Evolutionary conservation across 2,797 vertebrate genomes (phyloP), one percentile per base, ranked within the genome.

Genomic region (Aldrovandia affinis): DNA sequence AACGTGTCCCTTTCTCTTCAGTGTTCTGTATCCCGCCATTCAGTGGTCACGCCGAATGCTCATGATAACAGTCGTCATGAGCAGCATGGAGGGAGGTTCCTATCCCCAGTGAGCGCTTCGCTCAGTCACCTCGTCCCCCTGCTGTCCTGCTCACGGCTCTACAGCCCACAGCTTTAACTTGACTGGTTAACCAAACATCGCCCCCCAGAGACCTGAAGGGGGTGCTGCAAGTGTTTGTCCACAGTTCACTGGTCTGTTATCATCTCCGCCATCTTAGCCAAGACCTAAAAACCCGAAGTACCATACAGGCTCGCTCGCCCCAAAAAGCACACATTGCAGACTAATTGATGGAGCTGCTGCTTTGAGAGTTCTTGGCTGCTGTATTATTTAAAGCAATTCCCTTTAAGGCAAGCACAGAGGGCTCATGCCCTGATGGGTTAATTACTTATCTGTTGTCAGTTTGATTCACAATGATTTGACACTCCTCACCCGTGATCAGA

Each of bases 401-500:
- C 70, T 70, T 42, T 75, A 44, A 75, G 70, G 70, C 70, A 44
- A 75, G 70, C 2, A 39, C 36, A n/a, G 68, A 22, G 42, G 44
- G 70, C 20, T 7, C 28, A 14, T 8, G 22, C 20, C 15, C 18
- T 44, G 70, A 75, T 12, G 70, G 70, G 70, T 75, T 75, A 75
- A 75, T 75, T 75, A 44, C 70, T 75, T 44, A 22, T n/a, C 70
- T 44, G 36, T 44, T 44, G 70, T 75, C 39, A 75, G 70, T 44
- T 75, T 44, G 70, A 75, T 75, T 75, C 70, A 42, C 36, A 47
- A 44, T 75, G 70, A 44, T 75, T 75, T 75, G 39, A 75, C 44
- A 39, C 36, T 44, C 70, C 36, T 42, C 42, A n/a, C 36, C 39
- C 25, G 22, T 12, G 42, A 75, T 75, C 22, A 75, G 39, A 25